These are phyloP conservation scores for Pempheris klunzingeri DNA, from an alignment of 2,797 vertebrate species.

Conservation along the genomic window DNA sequence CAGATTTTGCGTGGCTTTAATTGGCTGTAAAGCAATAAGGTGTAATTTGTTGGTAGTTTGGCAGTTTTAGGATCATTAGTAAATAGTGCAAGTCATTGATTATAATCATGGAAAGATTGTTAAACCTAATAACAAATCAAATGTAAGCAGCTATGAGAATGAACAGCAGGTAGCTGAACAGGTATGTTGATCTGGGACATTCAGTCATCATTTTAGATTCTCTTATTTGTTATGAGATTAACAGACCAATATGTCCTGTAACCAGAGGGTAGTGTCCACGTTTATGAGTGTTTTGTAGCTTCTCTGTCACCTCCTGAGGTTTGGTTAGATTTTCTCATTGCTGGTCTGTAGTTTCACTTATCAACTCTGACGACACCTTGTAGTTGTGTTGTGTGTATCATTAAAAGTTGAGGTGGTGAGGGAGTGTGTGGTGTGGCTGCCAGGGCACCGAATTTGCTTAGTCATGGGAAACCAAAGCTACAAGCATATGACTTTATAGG, in stretches of 20 bases:
- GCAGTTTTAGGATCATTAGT: conserved; percentile 70
- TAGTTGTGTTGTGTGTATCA: too few relatives aligned
- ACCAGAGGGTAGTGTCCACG: neutral
- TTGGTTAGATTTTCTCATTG: neutral
- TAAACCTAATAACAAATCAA: conserved; percentile 44
- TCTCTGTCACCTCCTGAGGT: neutral
- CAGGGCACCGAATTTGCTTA: too few relatives aligned
- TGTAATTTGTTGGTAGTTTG: conserved; percentile 57
- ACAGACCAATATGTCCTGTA: too few relatives aligned
- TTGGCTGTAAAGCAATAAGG: conserved; percentile 66
- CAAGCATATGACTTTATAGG: too few relatives aligned
- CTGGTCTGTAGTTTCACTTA: neutral
- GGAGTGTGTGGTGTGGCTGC: too few relatives aligned
- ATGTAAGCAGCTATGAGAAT: conserved; percentile 10
- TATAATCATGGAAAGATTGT: conserved; percentile 38
- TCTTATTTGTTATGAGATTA: neutral
- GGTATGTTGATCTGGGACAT: neutral
- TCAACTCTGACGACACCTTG: neutral
- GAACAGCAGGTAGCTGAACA: conserved; percentile 18
- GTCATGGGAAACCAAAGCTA: too few relatives aligned
- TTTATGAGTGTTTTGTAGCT: neutral
- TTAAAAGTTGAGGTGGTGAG: too few relatives aligned
- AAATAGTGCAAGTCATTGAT: conserved; percentile 67
- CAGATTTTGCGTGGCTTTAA: conserved; percentile 66
- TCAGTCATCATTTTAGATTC: neutral